Evolutionary conservation across 1,140 invertebrate species (phyloP).

Genomic region (Aphelinus atriplicis): DNA sequence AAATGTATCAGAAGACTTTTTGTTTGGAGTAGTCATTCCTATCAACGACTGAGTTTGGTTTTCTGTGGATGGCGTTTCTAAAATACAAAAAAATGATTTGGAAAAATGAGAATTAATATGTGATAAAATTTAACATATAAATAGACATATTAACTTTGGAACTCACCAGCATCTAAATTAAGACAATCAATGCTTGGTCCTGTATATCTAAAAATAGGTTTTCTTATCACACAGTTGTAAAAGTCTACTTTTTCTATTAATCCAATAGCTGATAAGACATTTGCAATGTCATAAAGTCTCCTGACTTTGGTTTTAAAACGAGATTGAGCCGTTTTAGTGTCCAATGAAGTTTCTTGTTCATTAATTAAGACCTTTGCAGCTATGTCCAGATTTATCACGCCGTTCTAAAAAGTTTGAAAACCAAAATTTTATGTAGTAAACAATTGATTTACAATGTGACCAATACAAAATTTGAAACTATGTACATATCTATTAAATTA

Average conservation of each 20-base stretch:
- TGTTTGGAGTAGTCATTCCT: conserved; percentile 47
- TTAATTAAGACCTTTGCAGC: conserved; percentile 73
- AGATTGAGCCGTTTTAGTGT: conserved; percentile 60
- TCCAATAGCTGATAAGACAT: conserved; percentile 76
- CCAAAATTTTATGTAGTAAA: background rate
- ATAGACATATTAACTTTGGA: background rate
- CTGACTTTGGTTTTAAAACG: conserved; percentile 75
- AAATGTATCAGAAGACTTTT: conserved; percentile 22
- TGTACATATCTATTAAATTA: background rate
- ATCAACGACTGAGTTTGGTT: conserved; percentile 30
- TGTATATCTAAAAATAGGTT: conserved; percentile 76
- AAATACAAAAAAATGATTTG: background rate
- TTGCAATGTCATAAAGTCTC: conserved; percentile 79
- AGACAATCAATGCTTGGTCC: conserved; percentile 65
- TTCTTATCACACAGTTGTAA: conserved; percentile 68
- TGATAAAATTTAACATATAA: background rate
- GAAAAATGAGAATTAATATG: background rate
- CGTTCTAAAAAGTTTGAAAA: conserved; percentile 66
- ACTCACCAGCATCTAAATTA: conserved; percentile 40
- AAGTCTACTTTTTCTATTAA: conserved; percentile 74
- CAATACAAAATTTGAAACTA: conserved; percentile 19
- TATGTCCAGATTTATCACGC: conserved; percentile 75
- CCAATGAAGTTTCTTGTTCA: conserved; percentile 62
- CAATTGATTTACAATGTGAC: conserved; percentile 24
- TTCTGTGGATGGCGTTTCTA: conserved; percentile 28